Base-by-base conservation (phyloP, 2,888 invertebrate genomes). In the Cephus runcator region DNA sequence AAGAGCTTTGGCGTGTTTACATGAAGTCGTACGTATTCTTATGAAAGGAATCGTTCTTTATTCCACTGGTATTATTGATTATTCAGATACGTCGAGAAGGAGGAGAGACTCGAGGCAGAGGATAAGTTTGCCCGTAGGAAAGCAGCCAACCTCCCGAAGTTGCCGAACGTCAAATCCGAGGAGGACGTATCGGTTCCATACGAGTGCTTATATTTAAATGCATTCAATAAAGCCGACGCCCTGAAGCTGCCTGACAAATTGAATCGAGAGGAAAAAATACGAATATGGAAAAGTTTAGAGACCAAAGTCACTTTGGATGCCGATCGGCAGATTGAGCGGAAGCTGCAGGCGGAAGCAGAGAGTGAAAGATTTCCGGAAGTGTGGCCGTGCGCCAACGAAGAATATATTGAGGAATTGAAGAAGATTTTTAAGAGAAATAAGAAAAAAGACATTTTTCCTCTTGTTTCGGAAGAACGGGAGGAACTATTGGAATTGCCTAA, bases 201-300 rank as follows among this genome's bases (percentile, higher is more conserved):
- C 73, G 78, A 80, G 76, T 88, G 82, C 73, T 80, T 86, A 69
- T 86, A 88, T 12, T 76, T 87, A 31, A 85, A 83, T 76, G 83
- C 82, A 34, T 87, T 88, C 69, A 86, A 87, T 79, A 77, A 82
- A 2, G 78, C 77, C 33, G 79, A 75, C 36, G 77, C 80, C 33
- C 69, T 78, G 36, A 76, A 77, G 36, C 80, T 87, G 34, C 87
- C 85, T 12, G 80, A 83, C 73, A 83, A 83, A 71, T 34, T 81
- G n/a, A 85, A 84, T 77, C 82, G 74, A 11, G 74, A 76, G n/a
- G 82, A 85, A 69, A 85, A 85, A 82, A 82, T 85, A 23, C 82
- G 87, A 77, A 83, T 89, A n/a, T 89, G 88, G 88, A 82, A 76
- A 35, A 87, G 84, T 56, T 84, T 89, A 86, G 83, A 82, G 12